Conservation (phyloP, 2,113 vertebrate genomes). For the Craseonycteris thonglongyai region DNA sequence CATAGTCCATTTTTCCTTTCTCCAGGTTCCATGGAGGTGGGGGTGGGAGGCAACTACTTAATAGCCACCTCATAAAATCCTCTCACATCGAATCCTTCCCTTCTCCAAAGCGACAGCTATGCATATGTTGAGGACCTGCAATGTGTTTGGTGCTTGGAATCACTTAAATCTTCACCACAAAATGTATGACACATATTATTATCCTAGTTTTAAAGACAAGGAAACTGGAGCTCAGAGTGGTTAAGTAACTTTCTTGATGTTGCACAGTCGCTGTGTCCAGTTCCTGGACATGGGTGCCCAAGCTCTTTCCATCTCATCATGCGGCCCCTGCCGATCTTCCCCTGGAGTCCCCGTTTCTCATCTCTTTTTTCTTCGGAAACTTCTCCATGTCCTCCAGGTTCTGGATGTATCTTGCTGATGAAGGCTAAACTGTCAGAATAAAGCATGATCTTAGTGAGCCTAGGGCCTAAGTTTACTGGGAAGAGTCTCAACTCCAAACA, state of each 20-base stretch:
- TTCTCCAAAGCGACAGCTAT: background rate
- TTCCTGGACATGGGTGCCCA: background rate
- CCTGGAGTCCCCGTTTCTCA: background rate
- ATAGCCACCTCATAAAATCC: background rate
- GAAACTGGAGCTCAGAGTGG: background rate
- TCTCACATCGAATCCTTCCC: background rate
- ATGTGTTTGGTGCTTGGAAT: background rate
- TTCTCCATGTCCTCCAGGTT: background rate
- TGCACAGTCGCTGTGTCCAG: background rate
- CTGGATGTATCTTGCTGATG: background rate
- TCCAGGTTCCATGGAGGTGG: background rate
- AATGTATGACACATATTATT: background rate
- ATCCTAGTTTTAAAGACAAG: background rate
- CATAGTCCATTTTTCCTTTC: background rate
- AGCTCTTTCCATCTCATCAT: background rate
- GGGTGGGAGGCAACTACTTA: background rate
- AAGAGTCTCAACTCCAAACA: background rate
- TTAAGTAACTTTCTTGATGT: background rate
- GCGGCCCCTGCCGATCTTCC: background rate
- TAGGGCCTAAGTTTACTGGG: background rate
- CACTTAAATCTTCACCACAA: background rate
- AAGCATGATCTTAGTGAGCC: background rate
- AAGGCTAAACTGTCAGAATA: background rate
- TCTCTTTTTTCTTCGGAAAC: background rate
- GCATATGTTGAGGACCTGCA: background rate